Evolutionary conservation across 92 coral and sea anemone species (phyloP).

Genomic region (Montipora capitata): DNA sequence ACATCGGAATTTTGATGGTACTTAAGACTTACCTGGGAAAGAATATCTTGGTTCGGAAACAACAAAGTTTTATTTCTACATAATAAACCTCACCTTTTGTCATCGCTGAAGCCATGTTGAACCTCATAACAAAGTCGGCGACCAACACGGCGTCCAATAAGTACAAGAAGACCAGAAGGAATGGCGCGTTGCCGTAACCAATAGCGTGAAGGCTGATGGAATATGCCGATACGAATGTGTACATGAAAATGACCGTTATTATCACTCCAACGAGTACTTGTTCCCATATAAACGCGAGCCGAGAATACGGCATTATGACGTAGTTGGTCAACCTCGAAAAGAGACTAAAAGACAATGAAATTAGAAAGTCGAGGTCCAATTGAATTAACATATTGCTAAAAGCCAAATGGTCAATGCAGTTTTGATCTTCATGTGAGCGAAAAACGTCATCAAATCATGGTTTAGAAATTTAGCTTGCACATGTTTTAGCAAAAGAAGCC

Average conservation of each 20-base stretch:
- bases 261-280: slow-evolving; percentile 77
- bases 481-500: too few relatives aligned
- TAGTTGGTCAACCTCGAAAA: slow-evolving; percentile 37
- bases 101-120: slow-evolving; percentile 83
- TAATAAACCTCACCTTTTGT: slow-evolving; percentile 52
- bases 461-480: too few relatives aligned
- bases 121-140: slow-evolving; percentile 81
- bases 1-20: too few relatives aligned
- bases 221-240: slow-evolving; percentile 86
- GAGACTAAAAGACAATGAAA: slow-evolving; percentile 1
- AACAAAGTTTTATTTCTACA: too few relatives aligned
- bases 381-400: too few relatives aligned
- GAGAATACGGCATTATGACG: slow-evolving; percentile 82
- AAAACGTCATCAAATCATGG: too few relatives aligned
- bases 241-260: slow-evolving; percentile 71
- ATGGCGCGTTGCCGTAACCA: slow-evolving; percentile 78
- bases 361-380: too few relatives aligned
- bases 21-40: too few relatives aligned
- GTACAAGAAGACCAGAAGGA: slow-evolving; percentile 73
- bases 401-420: too few relatives aligned
- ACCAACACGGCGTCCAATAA: slow-evolving; percentile 77
- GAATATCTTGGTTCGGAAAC: too few relatives aligned
- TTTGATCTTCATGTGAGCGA: too few relatives aligned
- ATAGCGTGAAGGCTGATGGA: slow-evolving; percentile 81
- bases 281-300: slow-evolving; percentile 80